Percentiles rank a stretch among this genome's conserved stretches.
These are phyloP conservation scores for Corapipo altera DNA, from an alignment of 2,113 vertebrate genomes.

Conservation along the genomic window DNA sequence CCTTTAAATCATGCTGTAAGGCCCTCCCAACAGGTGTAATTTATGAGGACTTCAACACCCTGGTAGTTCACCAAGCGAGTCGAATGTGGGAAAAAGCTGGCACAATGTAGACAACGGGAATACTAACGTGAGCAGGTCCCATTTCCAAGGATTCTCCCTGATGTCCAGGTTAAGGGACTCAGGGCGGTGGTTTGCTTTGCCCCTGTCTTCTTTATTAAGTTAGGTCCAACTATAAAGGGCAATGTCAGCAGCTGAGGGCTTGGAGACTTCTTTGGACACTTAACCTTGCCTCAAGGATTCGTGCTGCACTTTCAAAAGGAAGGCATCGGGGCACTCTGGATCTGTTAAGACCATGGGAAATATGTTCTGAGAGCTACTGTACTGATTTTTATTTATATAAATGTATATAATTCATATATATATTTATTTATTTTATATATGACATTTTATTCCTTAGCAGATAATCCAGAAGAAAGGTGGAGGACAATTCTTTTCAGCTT, in stretches of 20 bases:
- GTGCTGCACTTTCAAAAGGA: not conserved
- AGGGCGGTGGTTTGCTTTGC: not conserved
- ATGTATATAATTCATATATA: not conserved
- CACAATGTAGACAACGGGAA: fast-evolving
- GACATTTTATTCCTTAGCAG: not conserved
- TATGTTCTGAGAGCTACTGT: not conserved
- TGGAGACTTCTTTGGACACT: not conserved
- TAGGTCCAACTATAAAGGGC: fast-evolving
- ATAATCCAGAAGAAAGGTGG: not conserved
- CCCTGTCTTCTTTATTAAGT: not conserved
- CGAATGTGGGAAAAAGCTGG: not conserved
- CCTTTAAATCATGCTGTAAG: constrained; percentile 27
- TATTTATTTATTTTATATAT: not conserved
- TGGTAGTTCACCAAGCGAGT: fast-evolving
- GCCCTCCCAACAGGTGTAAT: constrained; percentile 16
- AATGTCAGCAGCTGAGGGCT: not conserved
- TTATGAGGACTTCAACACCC: constrained; percentile 9
- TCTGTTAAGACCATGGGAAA: not conserved
- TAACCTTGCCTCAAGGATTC: not conserved
- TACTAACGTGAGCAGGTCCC: not conserved
- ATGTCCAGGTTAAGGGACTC: fast-evolving
- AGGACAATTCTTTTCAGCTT: not conserved
- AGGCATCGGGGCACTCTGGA: not conserved
- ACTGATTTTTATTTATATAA: not conserved
- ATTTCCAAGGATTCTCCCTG: not conserved